phyloP scores from a whole-genome alignment of 64 coral and sea anemone genomes.

The Dendrophyllia cribrosa region DNA sequence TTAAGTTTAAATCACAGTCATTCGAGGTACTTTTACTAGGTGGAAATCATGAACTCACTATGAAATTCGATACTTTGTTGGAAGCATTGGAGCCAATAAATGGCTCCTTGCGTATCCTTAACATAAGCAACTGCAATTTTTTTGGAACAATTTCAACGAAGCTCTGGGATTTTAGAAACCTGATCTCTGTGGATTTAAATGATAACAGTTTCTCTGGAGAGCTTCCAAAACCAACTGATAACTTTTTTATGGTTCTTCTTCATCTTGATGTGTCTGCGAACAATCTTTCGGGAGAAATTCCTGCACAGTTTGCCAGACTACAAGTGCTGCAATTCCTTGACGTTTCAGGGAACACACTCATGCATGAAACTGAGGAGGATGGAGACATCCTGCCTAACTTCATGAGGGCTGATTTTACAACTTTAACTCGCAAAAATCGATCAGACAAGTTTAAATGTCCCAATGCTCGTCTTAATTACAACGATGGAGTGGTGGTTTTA shows the following conservation, averaged over 20 bases:
- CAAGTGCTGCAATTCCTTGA: conserved; percentile 38
- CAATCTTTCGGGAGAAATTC: conserved; percentile 59
- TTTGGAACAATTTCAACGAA: conserved; percentile 35
- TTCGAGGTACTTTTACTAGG: conserved; percentile 53
- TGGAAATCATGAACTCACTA: conserved; percentile 35
- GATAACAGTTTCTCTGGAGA: conserved; percentile 23
- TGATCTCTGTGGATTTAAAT: conserved; percentile 61
- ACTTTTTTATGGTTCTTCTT: conserved; percentile 9
- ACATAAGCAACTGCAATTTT: conserved; percentile 62
- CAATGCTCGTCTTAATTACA: conserved; percentile 45
- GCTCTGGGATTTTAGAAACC: conserved; percentile 56
- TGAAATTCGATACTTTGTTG: conserved; percentile 26
- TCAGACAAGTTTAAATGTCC: conserved; percentile 57
- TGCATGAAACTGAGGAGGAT: background rate
- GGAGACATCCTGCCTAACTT: conserved; percentile 9
- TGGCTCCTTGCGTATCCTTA: conserved; percentile 59
- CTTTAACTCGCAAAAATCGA: conserved; percentile 24
- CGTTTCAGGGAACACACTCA: conserved; percentile 33
- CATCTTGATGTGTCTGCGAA: conserved; percentile 42
- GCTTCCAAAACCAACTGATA: conserved; percentile 24
- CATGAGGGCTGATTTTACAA: conserved; percentile 41
- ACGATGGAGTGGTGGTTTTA: conserved; percentile 45
- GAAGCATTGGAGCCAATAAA: conserved; percentile 34
- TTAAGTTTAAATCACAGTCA: conserved; percentile 23
- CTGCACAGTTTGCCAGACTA: conserved; percentile 13